phyloP scores from a whole-genome alignment of 2,113 vertebrate genomes.

The Eulacestoma nigropectus region DNA sequence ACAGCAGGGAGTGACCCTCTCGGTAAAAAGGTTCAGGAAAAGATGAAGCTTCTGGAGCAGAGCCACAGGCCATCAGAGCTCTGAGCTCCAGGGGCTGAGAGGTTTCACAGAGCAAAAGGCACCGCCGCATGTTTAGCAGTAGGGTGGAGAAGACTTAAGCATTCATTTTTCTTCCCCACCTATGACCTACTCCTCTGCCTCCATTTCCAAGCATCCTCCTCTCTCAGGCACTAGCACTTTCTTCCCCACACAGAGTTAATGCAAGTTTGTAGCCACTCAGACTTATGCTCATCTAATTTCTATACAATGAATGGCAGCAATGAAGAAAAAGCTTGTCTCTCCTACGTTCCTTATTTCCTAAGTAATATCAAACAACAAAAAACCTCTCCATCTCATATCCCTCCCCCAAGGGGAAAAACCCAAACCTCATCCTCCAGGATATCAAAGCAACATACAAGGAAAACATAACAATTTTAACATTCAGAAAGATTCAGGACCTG shows the following conservation, averaged over 20 bases:
- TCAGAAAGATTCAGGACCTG: constrained; percentile 61
- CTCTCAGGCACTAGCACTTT: neutral
- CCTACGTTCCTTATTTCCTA: neutral
- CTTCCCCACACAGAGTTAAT: neutral
- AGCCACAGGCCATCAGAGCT: neutral
- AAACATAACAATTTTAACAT: neutral
- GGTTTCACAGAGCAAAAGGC: neutral
- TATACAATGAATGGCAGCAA: neutral
- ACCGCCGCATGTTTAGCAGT: neutral
- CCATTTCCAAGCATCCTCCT: neutral
- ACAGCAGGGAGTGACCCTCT: neutral
- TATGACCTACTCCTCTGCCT: neutral
- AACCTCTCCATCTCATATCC: neutral
- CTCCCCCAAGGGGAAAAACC: rapidly evolving
- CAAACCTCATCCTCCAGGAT: neutral
- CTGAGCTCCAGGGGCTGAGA: neutral
- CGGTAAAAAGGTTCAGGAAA: neutral
- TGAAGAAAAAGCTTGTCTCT: neutral
- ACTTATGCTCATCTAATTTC: neutral
- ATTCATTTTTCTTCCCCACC: neutral
- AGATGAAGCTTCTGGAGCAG: neutral
- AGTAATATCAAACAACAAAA: neutral
- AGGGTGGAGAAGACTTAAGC: neutral
- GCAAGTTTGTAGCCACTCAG: neutral
- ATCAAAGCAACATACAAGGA: neutral